Base-by-base conservation (phyloP, 92 coral and sea anemone species). In the Heteractis magnifica region DNA sequence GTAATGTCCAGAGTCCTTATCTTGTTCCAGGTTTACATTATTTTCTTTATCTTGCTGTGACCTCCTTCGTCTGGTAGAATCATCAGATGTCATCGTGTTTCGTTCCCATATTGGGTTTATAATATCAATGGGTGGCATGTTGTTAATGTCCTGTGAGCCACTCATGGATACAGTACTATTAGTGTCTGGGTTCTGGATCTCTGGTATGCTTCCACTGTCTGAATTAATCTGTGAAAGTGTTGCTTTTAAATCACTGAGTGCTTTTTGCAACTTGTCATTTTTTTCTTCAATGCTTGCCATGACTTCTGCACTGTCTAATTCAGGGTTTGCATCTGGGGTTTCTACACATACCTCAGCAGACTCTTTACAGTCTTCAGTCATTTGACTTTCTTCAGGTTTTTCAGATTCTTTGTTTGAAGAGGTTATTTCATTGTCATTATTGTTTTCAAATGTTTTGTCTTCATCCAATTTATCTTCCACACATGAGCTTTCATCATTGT, bases 1-100 rank as follows among this genome's bases (percentile, higher is more conserved):
- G 10, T 87, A 87, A 74, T 90, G 84, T 16, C 91, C 92, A 19
- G 92, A 88, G 52, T 87, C 92, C 62, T 93, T 93, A 72, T 81
- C 77, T 16, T 81, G 14, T 68, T 79, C 82, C 73, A 79, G 56
- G 49, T 79, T 72, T 51, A 34, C 44, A 79, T 21, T 49, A 50
- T 76, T n/a, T 16, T 13, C 4, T 21, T 14, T 5, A 70, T 65
- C 60, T 71, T 71, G 23, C 20, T 71, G 73, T 11, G 49, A 20
- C 70, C 65, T 26, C 50, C 50, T 49, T 34, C 3, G 44, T 55
- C 23, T 48, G 48, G 48, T n/a, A 62, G 70, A 23, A 26, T 44
- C 56, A 44, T 52, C 18, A 50, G 77, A 12, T 10, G 10, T 8
- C 19, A 26, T 12, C 8, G 85, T 23, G 20, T 60, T 50, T 72